A percentile compares a stretch with the other conserved stretches of the same genome.
Conservation (phyloP, 2,113 vertebrate genomes). For the Zeus faber region DNA sequence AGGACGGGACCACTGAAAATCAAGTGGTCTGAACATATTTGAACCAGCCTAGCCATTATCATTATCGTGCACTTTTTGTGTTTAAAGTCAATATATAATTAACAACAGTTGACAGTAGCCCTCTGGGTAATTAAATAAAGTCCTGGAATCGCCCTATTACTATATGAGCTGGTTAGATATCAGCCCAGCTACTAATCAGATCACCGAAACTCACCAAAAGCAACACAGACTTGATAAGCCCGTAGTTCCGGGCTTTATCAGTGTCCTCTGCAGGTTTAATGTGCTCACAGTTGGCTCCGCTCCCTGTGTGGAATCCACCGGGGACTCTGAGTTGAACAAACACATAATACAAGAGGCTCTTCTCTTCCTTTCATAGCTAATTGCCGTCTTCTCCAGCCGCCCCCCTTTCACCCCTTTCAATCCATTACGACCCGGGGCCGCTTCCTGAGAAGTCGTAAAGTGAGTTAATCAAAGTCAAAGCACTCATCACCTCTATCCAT, state of each 20-base stretch:
- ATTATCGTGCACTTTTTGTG: too few relatives aligned
- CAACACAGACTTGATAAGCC: slow-evolving; percentile 11
- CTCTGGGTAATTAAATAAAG: too few relatives aligned
- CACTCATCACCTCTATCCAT: slow-evolving; percentile 57
- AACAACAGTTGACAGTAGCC: too few relatives aligned
- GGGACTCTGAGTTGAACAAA: slow-evolving; percentile 17
- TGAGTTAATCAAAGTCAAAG: slow-evolving; percentile 59
- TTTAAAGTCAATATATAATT: too few relatives aligned
- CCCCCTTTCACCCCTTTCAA: slow-evolving; percentile 40
- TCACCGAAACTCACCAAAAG: too few relatives aligned
- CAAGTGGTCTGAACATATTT: too few relatives aligned
- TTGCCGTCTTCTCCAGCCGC: slow-evolving; percentile 50
- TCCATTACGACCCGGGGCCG: slow-evolving; percentile 59
- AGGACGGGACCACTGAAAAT: too few relatives aligned
- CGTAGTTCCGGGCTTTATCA: slow-evolving; percentile 31
- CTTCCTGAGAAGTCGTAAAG: slow-evolving; percentile 66
- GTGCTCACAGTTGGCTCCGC: slow-evolving; percentile 9
- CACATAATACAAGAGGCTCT: slow-evolving; percentile 39
- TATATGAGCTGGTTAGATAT: too few relatives aligned
- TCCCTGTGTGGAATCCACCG: slow-evolving; percentile 10
- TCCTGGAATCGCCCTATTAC: too few relatives aligned
- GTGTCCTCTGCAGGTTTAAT: slow-evolving; percentile 26
- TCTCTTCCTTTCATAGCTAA: slow-evolving; percentile 50
- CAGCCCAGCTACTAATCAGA: too few relatives aligned
- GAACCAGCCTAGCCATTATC: too few relatives aligned